Percentiles rank a stretch among this genome's conserved stretches.
Evolutionary conservation across 2,797 vertebrate genomes (phyloP).

Genomic region (Heterohyrax brucei): DNA sequence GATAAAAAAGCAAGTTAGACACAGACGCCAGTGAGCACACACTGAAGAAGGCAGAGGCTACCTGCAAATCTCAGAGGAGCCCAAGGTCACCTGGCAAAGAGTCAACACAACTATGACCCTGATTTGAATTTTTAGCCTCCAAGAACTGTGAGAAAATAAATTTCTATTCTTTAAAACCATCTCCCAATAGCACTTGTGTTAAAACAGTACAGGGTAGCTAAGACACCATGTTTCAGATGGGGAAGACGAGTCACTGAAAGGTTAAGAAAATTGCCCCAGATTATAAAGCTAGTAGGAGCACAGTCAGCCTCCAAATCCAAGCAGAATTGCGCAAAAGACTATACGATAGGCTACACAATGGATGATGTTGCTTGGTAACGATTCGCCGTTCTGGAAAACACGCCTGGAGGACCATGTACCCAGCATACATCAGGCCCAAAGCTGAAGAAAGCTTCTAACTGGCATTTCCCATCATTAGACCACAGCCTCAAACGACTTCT

Average conservation of each 20-base stretch:
- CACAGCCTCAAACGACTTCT: neutral
- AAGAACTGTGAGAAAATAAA: no score
- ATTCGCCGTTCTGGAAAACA: neutral
- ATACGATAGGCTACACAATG: fast-evolving
- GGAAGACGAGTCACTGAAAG: neutral
- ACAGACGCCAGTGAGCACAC: no score
- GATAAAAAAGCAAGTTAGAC: no score
- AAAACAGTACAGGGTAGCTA: no score
- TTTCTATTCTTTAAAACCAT: no score
- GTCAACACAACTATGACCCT: no score
- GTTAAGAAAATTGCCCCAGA: neutral
- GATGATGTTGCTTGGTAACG: fast-evolving
- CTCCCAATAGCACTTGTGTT: no score
- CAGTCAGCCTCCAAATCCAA: neutral
- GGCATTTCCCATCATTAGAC: neutral
- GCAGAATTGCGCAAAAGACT: neutral
- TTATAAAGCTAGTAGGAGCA: neutral
- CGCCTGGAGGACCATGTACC: fast-evolving
- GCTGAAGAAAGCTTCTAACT: neutral
- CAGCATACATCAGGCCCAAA: neutral
- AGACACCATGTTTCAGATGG: neutral
- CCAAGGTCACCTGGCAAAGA: no score
- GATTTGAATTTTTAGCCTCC: no score
- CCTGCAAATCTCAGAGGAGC: no score
- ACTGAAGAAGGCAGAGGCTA: no score